Percentiles rank a stretch among this genome's conserved stretches.
Evolutionary conservation across 1,140 invertebrate genomes (phyloP).

Genomic region (Drosophila melanica): DNA sequence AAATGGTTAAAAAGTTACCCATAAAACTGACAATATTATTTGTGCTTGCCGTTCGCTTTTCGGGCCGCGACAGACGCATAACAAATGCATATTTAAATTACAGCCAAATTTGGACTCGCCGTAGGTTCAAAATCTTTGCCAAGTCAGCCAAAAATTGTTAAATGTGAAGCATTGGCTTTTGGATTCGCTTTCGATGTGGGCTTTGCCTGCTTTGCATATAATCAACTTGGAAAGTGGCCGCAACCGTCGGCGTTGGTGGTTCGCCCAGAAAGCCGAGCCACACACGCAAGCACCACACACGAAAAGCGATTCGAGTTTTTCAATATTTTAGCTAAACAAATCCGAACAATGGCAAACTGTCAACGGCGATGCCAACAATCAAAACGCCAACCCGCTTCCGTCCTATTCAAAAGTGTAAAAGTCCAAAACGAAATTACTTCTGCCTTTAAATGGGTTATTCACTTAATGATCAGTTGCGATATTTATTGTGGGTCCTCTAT

Average conservation of each 20-base stretch:
- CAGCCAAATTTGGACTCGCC: conserved; percentile 47
- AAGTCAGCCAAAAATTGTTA: conserved; percentile 42
- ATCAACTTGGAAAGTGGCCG: conserved; percentile 41
- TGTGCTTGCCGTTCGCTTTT: no score
- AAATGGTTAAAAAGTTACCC: conserved; percentile 18
- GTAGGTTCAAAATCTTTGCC: conserved; percentile 51
- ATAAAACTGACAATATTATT: conserved; percentile 28
- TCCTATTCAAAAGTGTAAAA: conserved; percentile 35
- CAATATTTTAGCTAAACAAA: conserved; percentile 67
- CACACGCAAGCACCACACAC: conserved; percentile 16
- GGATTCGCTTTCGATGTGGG: conserved; percentile 34
- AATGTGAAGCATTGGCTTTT: conserved; percentile 34
- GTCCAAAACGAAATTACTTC: conserved; percentile 42
- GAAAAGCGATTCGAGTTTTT: conserved; percentile 60
- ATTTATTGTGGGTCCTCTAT: no score
- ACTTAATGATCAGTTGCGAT: neutral
- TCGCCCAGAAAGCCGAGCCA: conserved; percentile 20
- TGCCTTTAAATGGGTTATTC: conserved; percentile 6
- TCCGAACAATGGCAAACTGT: conserved; percentile 57
- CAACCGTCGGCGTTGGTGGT: conserved; percentile 40
- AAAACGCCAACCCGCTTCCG: conserved; percentile 70
- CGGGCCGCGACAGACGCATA: conserved; percentile 12
- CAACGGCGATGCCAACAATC: conserved; percentile 52
- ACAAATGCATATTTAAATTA: conserved; percentile 68
- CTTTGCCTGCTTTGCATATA: conserved; percentile 46